Conservation (phyloP, 2,888 invertebrate genomes). For the Acronicta aceris region DNA sequence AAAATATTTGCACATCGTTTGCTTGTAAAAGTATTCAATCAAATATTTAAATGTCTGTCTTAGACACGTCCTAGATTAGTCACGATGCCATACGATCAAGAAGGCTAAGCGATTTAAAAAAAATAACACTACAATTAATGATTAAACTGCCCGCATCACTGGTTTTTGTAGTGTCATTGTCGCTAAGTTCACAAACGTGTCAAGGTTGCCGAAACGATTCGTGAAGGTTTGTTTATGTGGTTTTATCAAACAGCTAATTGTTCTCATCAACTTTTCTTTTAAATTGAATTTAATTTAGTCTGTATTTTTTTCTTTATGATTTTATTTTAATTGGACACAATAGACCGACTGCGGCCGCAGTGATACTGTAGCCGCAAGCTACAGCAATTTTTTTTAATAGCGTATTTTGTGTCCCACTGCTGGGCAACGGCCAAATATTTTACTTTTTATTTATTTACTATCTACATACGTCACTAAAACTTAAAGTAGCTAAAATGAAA, state of each 20-base stretch:
- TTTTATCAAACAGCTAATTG: conserved; percentile 32
- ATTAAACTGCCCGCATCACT: conserved; percentile 81
- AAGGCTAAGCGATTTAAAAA: conserved; percentile 48
- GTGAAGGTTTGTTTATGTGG: conserved; percentile 71
- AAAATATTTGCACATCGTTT: conserved; percentile 1
- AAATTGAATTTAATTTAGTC: background rate
- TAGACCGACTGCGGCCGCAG: too few species aligned
- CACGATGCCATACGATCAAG: conserved; percentile 23
- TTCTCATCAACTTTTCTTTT: conserved; percentile 3
- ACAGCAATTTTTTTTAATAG: too few species aligned
- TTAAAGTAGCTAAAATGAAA: too few species aligned
- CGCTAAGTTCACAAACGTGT: conserved; percentile 79
- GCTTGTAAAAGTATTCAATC: conserved; percentile 4
- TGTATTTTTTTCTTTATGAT: background rate
- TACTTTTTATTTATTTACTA: too few species aligned
- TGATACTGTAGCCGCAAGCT: too few species aligned
- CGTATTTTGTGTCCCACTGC: too few species aligned
- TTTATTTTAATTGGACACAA: too few species aligned
- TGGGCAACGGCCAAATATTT: too few species aligned
- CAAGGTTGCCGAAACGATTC: conserved; percentile 75
- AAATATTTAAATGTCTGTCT: conserved; percentile 7
- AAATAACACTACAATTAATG: conserved; percentile 41
- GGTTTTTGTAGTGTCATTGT: conserved; percentile 72
- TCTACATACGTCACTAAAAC: too few species aligned
- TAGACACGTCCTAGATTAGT: conserved; percentile 14